Evolutionary conservation across 2,797 vertebrate genomes (phyloP), one percentile per base, ranked within the genome.

Genomic region (Phoxinus dragarum): DNA sequence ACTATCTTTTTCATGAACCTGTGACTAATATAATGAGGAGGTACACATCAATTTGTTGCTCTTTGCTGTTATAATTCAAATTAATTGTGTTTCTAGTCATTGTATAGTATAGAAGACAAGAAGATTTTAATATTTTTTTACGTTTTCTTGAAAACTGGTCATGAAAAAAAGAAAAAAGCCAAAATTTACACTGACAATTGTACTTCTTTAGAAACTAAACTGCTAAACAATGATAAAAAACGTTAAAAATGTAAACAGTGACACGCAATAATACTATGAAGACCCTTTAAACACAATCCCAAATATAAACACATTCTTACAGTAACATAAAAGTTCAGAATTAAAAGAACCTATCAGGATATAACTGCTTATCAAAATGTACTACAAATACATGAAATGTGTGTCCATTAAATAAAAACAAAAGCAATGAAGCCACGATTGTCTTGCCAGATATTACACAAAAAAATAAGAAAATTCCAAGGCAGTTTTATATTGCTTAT

Each of bases 361-460:
- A 87, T 79, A 21, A 82, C 85, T 80, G 82, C 19, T 91, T 86
- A 90, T 90, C 89, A 93, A 91, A 90, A 91, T 88, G 68, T 56
- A 87, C 84, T 36, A 84, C 54, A 49, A 52, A 83, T 68, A 67
- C 52, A 40, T 52, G 14, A 67, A 38, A 76, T 54, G 64, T 54
- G 80, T 68, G 59, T 61, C 31, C 49, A n/a, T 77, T 52, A 85
- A 59, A 21, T 34, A 69, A 21, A 76, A 71, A 54, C 8, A 79
- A 36, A 66, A 64, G 61, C 23, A 42, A 42, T 27, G 14, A 78
- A 64, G n/a, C 3, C 38, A 61, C 9, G 44, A 74, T 80, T 68
- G 76, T 68, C 76, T 68, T 67, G 52, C 40, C 27, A 64, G 54
- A 47, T 17, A 52, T 47, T 49, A 6, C 10, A 54, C 4, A 17